Evolutionary conservation across 37 sponge, comb jelly and placozoan genomes (phyloP), one percentile per base, ranked within the genome.

Genomic region (Ianthella basta): DNA sequence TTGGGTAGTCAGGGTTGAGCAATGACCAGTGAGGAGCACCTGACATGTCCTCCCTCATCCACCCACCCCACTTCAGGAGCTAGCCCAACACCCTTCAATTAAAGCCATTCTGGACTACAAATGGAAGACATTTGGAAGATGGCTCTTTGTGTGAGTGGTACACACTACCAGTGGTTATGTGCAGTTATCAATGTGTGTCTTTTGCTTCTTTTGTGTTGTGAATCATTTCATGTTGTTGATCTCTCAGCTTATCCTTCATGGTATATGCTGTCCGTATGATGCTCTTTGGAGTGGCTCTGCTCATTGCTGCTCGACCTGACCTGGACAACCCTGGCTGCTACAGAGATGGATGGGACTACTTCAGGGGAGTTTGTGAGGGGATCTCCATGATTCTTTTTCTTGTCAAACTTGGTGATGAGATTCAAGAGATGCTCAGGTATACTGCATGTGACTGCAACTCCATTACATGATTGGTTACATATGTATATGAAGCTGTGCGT

Each of bases 321-420:
- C 78, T 75, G 44, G 78, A 75, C 54, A 75, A 75, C 37, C 78
- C 78, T 75, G 78, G 78, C 25, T 75, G 78, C 53, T 75, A 75
- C 25, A 75, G 78, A 75, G 40, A 50, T 36, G 78, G 78, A 75
- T 75, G 78, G 78, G 78, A 75, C 53, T 40, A 40, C 6, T 18
- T 75, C 24, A 75, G 78, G 25, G 78, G 78, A 36, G 40, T 75
- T 24, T 50, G 37, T 41, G 78, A 75, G 78, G 78, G 78, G 2
- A 21, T 75, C n/a, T 75, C 78, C 1, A 13, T 75, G 15, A 6
- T 75, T 5, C 40, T 75, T 1, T 75, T 75, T 41, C 78, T 75
- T 1, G 0, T 53, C 53, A 75, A 75, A 75, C 25, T 44, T 44
- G 37, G 13, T 41, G 78, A 75, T 75, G 78, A 75, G 10, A 8